phyloP scores from a whole-genome alignment of 2,797 vertebrate genomes.

The Schizopygopsis pylzovi region DNA sequence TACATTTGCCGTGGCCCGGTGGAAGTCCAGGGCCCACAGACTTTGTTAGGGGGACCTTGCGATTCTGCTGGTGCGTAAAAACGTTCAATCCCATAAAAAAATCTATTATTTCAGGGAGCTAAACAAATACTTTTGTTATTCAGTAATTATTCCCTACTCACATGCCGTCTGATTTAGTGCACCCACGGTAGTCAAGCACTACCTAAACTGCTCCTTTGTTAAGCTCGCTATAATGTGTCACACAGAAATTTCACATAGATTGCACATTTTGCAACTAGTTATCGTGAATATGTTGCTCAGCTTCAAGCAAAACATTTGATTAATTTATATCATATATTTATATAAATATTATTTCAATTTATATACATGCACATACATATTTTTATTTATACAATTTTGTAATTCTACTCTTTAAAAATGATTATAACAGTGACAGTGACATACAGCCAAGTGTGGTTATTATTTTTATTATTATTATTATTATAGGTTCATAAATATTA shows the following conservation, averaged over 20 bases:
- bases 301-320: neutral
- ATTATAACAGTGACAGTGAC: too few relatives aligned
- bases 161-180: constrained; percentile 65
- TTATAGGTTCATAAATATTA: too few relatives aligned
- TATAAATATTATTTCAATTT: neutral
- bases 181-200: constrained; percentile 69
- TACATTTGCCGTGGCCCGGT: constrained; percentile 70
- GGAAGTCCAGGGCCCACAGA: constrained; percentile 63
- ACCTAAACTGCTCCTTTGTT: constrained; percentile 52
- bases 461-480: too few relatives aligned
- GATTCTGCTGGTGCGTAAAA: constrained; percentile 70
- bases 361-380: too few relatives aligned
- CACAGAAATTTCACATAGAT: neutral
- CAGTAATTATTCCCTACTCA: constrained; percentile 70
- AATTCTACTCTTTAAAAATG: too few relatives aligned
- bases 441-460: too few relatives aligned
- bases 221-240: constrained; percentile 10
- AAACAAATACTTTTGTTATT: constrained; percentile 76
- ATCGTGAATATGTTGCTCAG: neutral
- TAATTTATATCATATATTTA: neutral
- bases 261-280: neutral
- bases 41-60: constrained; percentile 72
- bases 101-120: constrained; percentile 75
- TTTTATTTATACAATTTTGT: neutral
- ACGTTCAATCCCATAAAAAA: constrained; percentile 64